phyloP scores from a whole-genome alignment of 2,113 vertebrate species.

The Scophthalmus maximus region DNA sequence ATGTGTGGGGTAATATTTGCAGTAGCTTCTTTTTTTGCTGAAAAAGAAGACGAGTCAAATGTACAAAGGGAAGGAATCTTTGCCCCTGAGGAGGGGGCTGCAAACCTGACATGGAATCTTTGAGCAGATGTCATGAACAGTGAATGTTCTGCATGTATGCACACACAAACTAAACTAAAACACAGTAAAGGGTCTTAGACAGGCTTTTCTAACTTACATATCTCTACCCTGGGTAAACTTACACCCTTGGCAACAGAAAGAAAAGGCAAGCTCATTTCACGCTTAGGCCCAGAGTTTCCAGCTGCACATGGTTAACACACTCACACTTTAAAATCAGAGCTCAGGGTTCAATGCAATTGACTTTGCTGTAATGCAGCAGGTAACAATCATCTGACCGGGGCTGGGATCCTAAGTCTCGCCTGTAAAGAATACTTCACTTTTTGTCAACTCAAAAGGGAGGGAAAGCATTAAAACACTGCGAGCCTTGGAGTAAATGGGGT shows the following conservation, averaged over 20 bases:
- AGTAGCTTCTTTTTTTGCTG: not conserved
- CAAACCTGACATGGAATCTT: slow-evolving; percentile 2
- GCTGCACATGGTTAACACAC: not conserved
- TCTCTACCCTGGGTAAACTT: not conserved
- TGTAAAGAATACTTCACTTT: too few species aligned
- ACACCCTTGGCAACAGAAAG: not conserved
- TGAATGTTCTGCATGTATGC: slow-evolving; percentile 3
- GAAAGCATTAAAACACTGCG: too few species aligned
- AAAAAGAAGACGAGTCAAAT: not conserved
- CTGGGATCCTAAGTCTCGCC: too few species aligned
- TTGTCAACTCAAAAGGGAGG: too few species aligned
- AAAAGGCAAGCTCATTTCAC: slow-evolving; percentile 6
- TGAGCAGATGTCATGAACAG: slow-evolving; percentile 39
- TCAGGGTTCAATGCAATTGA: not conserved
- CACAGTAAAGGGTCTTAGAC: not conserved
- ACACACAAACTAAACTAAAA: not conserved
- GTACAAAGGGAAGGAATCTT: not conserved
- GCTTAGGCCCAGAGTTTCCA: slow-evolving; percentile 5
- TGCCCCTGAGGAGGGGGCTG: not conserved
- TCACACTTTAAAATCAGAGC: slow-evolving; percentile 6
- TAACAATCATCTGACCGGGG: not conserved
- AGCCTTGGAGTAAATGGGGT: too few species aligned
- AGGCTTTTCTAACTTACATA: slow-evolving; percentile 6
- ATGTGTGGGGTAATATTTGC: not conserved
- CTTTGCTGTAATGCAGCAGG: not conserved